Evolutionary conservation across 2,113 vertebrate genomes (phyloP), one percentile per base, ranked within the genome.

Genomic region (Brachypteracias leptosomus): DNA sequence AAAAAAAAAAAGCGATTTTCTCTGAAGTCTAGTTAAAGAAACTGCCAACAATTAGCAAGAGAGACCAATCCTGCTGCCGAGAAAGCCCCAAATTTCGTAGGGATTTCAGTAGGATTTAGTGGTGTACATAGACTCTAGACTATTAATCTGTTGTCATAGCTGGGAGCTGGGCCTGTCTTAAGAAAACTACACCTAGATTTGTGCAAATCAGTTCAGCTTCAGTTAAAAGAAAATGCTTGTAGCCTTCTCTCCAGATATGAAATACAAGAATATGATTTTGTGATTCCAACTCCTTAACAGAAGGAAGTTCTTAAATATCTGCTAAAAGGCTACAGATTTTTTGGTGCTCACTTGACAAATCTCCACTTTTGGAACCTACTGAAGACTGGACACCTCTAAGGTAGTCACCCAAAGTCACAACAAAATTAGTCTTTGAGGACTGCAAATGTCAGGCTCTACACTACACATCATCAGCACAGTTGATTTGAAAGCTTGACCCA

Each of bases 21-120:
- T 89, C 93, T 87, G n/a, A 96, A 92, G 79, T 58, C 80, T 89
- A 51, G 68, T 93, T 96, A 94, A 97, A 94, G 95, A 87, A 94
- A 44, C 49, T 94, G 65, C 52, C 51, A 40, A 38, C 93, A 94
- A 94, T 96, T 94, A 95, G 59, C 47, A 65, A 11, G 7, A 17
- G 76, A 78, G 19, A 79, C 18, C n/a, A n/a, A 16, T 63, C n/a
- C 68, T 61, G 29, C 47, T 55, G 29, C 57, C 40, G 58, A 29
- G 40, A 58, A 93, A 11, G 35, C 28, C 68, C 51, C 0, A 2
- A 61, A 40, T 90, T 93, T 61, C 66, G 49, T 54, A 5, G 40
- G 14, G 74, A 40, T 67, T 83, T 55, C 72, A 42, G 63, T 3
- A 21, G 87, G 68, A 78, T 88, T 86, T 54, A 16, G 13, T 4